Percentiles rank a stretch among this genome's conserved stretches.
Evolutionary conservation across 2,888 invertebrate species (phyloP).

Genomic region (Pachliopta kotzebuea): DNA sequence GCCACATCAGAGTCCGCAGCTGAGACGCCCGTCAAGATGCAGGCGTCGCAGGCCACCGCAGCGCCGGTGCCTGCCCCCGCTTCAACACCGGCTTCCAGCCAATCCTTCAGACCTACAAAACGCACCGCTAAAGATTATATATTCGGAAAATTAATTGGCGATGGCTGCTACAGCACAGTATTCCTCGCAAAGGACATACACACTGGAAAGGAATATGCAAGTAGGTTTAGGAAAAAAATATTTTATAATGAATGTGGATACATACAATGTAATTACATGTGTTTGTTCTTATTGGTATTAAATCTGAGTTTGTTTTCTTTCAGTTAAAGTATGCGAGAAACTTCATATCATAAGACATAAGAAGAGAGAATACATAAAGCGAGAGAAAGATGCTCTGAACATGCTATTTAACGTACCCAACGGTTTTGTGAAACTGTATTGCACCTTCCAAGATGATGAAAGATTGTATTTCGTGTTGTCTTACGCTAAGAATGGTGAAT

Average conservation of each 20-base stretch:
- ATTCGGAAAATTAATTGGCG: conserved; percentile 97
- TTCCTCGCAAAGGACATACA: conserved; percentile 96
- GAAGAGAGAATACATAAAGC: conserved; percentile 94
- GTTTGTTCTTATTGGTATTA: neutral
- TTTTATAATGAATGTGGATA: neutral
- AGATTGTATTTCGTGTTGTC: conserved; percentile 97
- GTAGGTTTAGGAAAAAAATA: conserved; percentile 80
- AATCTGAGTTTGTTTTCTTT: conserved; percentile 37
- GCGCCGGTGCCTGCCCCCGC: conserved; percentile 62
- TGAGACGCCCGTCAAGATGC: conserved; percentile 76
- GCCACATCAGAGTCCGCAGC: conserved; percentile 76
- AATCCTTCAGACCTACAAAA: conserved; percentile 78
- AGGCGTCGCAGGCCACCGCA: conserved; percentile 70
- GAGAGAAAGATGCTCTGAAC: conserved; percentile 97
- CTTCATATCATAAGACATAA: conserved; percentile 94
- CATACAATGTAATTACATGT: neutral
- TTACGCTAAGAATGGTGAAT: conserved; percentile 96
- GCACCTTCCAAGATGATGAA: conserved; percentile 97
- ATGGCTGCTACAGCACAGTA: conserved; percentile 98
- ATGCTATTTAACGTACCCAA: conserved; percentile 89
- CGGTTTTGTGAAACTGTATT: conserved; percentile 96
- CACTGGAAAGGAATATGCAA: conserved; percentile 95
- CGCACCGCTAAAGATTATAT: conserved; percentile 93
- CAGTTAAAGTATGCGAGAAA: conserved; percentile 99
- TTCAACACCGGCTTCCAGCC: conserved; percentile 66